Evolutionary conservation across 2,888 invertebrate genomes (phyloP).

Genomic region (Drosophila subquinaria): DNA sequence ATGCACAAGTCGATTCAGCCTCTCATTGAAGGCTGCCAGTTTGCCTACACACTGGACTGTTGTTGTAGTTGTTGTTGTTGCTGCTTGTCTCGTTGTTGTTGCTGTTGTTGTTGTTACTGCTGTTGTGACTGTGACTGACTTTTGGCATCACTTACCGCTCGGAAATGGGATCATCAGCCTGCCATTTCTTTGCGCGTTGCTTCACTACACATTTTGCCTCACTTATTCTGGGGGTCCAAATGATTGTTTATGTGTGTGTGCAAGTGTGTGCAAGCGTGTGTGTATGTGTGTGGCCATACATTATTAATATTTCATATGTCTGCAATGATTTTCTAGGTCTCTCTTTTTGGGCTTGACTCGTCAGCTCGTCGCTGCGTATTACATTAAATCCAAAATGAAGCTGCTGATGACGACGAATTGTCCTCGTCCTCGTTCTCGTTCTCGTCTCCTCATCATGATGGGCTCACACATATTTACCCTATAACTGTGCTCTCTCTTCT

Average conservation of each 20-base stretch:
- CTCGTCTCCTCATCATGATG: conserved; percentile 9
- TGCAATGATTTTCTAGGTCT: conserved; percentile 82
- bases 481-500: neutral
- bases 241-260: conserved; percentile 73
- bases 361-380: conserved; percentile 72
- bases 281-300: conserved; percentile 61
- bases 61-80: conserved; percentile 16
- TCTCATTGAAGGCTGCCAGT: conserved; percentile 71
- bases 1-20: conserved; percentile 76
- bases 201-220: conserved; percentile 66
- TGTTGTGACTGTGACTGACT: conserved; percentile 67
- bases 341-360: conserved; percentile 41
- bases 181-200: conserved; percentile 81
- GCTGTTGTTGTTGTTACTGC: conserved; percentile 21
- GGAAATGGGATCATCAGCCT: conserved; percentile 85
- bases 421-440: conserved; percentile 58
- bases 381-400: conserved; percentile 78
- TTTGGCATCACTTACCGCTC: conserved; percentile 84
- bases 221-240: conserved; percentile 69
- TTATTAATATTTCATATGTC: conserved; percentile 85
- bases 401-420: conserved; percentile 80
- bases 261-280: too few relatives aligned
- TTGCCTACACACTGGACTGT: conserved; percentile 45
- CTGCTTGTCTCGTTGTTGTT: conserved; percentile 18
- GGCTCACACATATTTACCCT: conserved; percentile 29